Evolutionary conservation across 2,888 invertebrate genomes (phyloP).

Genomic region (Cataglyphis altisquamis): DNA sequence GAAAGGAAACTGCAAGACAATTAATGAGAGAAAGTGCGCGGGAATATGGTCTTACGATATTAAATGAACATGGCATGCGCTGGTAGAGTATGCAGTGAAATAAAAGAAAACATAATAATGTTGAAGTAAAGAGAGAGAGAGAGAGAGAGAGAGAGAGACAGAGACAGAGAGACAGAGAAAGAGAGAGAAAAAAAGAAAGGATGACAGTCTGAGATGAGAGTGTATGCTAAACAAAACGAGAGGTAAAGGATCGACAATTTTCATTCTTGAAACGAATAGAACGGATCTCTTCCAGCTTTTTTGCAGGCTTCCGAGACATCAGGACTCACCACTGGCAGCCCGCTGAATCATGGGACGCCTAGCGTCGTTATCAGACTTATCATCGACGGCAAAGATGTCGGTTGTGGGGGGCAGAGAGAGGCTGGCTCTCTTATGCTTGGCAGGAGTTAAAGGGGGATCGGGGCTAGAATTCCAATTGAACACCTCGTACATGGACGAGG

Average conservation of each 20-base stretch:
- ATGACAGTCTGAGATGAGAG: constrained; percentile 25
- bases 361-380: constrained; percentile 85
- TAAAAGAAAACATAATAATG: constrained; percentile 42
- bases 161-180: constrained; percentile 45
- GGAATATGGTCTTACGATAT: constrained; percentile 14
- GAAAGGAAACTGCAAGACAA: neutral
- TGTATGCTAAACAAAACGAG: constrained; percentile 45
- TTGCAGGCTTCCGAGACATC: constrained; percentile 71
- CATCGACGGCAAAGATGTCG: constrained; percentile 85
- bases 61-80: constrained; percentile 52
- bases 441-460: constrained; percentile 85
- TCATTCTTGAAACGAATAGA: constrained; percentile 70
- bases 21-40: constrained; percentile 33
- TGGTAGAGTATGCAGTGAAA: constrained; percentile 20
- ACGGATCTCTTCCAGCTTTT: constrained; percentile 57
- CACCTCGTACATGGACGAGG: constrained; percentile 92
- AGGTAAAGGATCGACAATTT: constrained; percentile 70
- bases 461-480: constrained; percentile 89
- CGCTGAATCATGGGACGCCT: constrained; percentile 84
- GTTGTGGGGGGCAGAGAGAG: constrained; percentile 85
- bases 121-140: constrained; percentile 39
- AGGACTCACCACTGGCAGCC: constrained; percentile 85
- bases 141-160: constrained; percentile 27
- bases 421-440: constrained; percentile 85
- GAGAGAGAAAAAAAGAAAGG: constrained; percentile 41